Percentiles rank a stretch among this genome's conserved stretches.
phyloP scores from a whole-genome alignment of 1,140 invertebrate species.

The Capitella teleta region DNA sequence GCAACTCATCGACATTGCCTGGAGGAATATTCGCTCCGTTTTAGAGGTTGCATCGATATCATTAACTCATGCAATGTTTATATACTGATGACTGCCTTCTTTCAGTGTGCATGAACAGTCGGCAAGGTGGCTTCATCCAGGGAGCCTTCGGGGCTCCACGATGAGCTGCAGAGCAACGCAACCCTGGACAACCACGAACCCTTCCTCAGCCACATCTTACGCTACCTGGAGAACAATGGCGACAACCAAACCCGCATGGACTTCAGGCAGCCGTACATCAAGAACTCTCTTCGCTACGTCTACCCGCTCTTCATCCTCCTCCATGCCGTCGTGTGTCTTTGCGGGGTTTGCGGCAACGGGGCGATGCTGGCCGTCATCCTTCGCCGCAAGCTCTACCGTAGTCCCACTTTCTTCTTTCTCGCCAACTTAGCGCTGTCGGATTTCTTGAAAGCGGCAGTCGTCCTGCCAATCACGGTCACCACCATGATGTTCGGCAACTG shows the following conservation, averaged over 20 bases:
- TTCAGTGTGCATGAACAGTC: no score
- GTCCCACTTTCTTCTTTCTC: slow-evolving; percentile 55
- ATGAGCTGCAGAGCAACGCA: no score
- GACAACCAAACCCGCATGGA: slow-evolving; percentile 22
- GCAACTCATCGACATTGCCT: no score
- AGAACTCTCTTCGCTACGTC: slow-evolving; percentile 35
- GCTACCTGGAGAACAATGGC: no score
- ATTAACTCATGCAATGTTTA: no score
- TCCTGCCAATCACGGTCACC: slow-evolving; percentile 56
- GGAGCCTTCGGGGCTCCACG: no score
- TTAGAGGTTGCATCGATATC: no score
- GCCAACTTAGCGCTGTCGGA: slow-evolving; percentile 58
- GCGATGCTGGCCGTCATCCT: slow-evolving; percentile 51
- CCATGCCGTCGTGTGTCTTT: slow-evolving; percentile 49
- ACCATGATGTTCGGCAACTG: slow-evolving; percentile 61
- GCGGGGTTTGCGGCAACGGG: slow-evolving; percentile 50
- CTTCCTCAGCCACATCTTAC: no score
- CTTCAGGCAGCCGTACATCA: slow-evolving; percentile 31
- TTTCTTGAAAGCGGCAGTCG: slow-evolving; percentile 54
- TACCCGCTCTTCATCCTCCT: slow-evolving; percentile 56
- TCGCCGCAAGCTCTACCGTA: slow-evolving; percentile 49
- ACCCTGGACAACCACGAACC: no score
- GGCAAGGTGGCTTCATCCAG: no score
- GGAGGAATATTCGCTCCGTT: no score
- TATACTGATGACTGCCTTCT: no score